These are phyloP conservation scores for Sebastes elongatus DNA, from an alignment of 2,797 vertebrate species.

Conservation along the genomic window DNA sequence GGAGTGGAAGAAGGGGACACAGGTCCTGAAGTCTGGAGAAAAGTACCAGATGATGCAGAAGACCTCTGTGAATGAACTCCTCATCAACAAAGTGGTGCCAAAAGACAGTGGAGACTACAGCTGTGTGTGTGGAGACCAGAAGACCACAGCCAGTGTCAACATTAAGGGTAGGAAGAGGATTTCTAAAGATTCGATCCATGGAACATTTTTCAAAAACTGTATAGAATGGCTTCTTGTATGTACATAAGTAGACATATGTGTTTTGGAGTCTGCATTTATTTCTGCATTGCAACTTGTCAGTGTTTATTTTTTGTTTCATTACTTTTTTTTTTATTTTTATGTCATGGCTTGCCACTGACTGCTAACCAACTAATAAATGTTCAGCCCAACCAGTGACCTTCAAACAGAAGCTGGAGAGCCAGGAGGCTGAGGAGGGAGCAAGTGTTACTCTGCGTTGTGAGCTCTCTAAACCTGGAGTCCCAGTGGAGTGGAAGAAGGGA, in stretches of 20 bases:
- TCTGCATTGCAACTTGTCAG: too few relatives aligned
- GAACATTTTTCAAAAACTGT: too few relatives aligned
- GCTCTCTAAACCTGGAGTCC: neutral
- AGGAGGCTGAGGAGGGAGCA: neutral
- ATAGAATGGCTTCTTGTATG: too few relatives aligned
- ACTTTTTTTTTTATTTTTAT: neutral
- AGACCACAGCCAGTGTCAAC: slow-evolving; percentile 70
- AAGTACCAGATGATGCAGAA: slow-evolving; percentile 82
- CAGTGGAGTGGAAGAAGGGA: neutral
- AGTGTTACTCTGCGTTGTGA: neutral
- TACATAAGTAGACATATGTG: neutral
- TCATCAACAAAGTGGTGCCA: slow-evolving; percentile 62
- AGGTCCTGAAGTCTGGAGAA: slow-evolving; percentile 74
- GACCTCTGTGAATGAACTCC: slow-evolving; percentile 73
- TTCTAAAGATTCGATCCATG: too few relatives aligned
- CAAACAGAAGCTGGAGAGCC: slow-evolving; percentile 69
- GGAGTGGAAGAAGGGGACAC: slow-evolving; percentile 83
- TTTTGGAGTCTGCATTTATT: neutral
- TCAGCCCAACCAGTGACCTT: slow-evolving; percentile 81
- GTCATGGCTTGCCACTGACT: neutral
- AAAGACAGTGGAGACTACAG: slow-evolving; percentile 81
- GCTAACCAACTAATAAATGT: slow-evolving; percentile 14
- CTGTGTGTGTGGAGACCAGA: slow-evolving; percentile 78
- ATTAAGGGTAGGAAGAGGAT: slow-evolving; percentile 72
- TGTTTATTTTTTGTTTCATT: too few relatives aligned